A percentile compares a stretch with the other conserved stretches of the same genome.
Evolutionary conservation across 2,888 invertebrate species (phyloP).

Genomic region (Drosophila monieri): DNA sequence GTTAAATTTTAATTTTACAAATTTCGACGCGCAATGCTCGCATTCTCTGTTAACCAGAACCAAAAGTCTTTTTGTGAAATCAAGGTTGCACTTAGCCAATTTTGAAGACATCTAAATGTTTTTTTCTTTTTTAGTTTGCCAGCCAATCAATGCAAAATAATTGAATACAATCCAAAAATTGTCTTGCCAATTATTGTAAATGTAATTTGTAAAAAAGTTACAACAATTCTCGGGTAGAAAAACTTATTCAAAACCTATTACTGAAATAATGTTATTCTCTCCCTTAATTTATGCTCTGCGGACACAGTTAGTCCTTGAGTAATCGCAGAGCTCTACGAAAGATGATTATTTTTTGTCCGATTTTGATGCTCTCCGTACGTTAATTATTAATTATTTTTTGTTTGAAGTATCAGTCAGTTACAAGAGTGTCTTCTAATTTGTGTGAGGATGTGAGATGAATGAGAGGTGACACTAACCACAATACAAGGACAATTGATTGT

Average conservation of each 20-base stretch:
- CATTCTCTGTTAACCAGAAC: constrained; percentile 51
- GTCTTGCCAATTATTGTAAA: constrained; percentile 70
- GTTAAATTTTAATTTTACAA: constrained; percentile 13
- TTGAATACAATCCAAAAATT: constrained; percentile 60
- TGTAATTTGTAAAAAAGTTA: constrained; percentile 75
- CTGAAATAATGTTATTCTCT: constrained; percentile 65
- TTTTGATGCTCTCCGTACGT: constrained; percentile 24
- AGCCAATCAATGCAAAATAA: constrained; percentile 61
- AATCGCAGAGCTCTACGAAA: constrained; percentile 46
- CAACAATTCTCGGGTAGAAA: constrained; percentile 75
- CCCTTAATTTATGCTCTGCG: constrained; percentile 55
- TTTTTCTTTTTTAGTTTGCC: constrained; percentile 59
- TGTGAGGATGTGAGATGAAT: constrained; percentile 8
- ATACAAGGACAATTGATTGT: constrained; percentile 56
- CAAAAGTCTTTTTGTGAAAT: constrained; percentile 72
- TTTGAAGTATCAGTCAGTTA: constrained; percentile 74
- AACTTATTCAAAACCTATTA: constrained; percentile 78
- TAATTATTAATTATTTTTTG: constrained; percentile 27
- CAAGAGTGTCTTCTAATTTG: constrained; percentile 48
- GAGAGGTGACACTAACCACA: constrained; percentile 15
- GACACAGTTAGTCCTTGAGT: constrained; percentile 8
- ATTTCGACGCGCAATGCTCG: not conserved
- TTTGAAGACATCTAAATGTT: constrained; percentile 80
- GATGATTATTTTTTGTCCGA: constrained; percentile 56
- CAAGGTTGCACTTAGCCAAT: constrained; percentile 63